Conservation (phyloP, 2,113 vertebrate species). For the Cettia cetti region DNA sequence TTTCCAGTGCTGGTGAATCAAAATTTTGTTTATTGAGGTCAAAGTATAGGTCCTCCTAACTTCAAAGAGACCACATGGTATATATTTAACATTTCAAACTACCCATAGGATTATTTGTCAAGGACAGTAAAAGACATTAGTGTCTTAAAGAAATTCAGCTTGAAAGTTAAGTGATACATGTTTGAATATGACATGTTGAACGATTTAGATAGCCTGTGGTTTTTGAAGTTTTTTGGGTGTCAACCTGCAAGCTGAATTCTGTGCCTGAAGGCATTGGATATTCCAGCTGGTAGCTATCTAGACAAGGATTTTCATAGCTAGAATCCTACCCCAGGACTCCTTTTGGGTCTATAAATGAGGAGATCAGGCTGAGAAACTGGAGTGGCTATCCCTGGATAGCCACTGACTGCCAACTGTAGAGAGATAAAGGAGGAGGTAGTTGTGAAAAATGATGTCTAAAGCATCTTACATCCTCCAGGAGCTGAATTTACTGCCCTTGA, state of each 20-base stretch:
- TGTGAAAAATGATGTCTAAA: not conserved
- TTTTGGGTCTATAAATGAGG: not conserved
- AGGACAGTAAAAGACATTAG: not conserved
- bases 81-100: slow-evolving; percentile 5
- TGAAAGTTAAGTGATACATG: not conserved
- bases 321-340: not conserved
- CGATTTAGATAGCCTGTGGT: not conserved
- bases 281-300: not conserved
- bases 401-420: not conserved
- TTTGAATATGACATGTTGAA: not conserved
- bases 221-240: not conserved
- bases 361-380: not conserved
- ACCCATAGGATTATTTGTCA: not conserved
- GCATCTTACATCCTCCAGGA: not conserved
- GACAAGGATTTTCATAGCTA: not conserved
- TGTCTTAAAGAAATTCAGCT: not conserved
- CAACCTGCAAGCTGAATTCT: not conserved
- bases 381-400: not conserved
- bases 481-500: not conserved
- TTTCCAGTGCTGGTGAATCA: not conserved
- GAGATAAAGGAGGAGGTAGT: not conserved
- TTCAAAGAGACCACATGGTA: not conserved
- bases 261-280: not conserved
- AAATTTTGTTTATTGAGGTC: not conserved
- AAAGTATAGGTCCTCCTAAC: not conserved